These are phyloP conservation scores for Diaphora mendica DNA, from an alignment of 2,888 invertebrate genomes.

Conservation along the genomic window DNA sequence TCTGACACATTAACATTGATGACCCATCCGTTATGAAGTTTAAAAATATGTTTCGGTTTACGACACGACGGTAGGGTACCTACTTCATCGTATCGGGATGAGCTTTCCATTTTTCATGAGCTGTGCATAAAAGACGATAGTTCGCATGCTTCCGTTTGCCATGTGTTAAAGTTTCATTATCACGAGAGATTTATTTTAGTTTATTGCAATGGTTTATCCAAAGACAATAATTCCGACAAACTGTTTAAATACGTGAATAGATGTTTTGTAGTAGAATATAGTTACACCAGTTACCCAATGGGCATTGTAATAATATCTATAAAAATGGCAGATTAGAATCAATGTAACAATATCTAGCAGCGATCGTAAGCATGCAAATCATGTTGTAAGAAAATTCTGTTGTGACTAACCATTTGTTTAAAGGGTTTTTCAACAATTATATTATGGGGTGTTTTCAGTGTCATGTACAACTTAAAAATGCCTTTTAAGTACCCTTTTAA, in stretches of 20 bases:
- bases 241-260: no score
- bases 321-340: no score
- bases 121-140: neutral
- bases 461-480: neutral
- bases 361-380: no score
- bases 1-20: neutral
- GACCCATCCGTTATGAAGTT: neutral
- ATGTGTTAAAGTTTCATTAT: neutral
- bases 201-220: neutral
- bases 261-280: no score
- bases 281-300: no score
- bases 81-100: neutral
- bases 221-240: neutral
- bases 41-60: neutral
- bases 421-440: no score
- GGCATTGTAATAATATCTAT: no score
- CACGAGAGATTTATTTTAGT: neutral
- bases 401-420: no score
- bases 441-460: neutral
- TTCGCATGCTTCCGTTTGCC: neutral
- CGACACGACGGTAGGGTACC: neutral
- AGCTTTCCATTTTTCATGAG: neutral
- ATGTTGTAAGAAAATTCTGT: no score
- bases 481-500: neutral
- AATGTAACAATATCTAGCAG: no score